Evolutionary conservation across 2,113 vertebrate genomes (phyloP), one percentile per base, ranked within the genome.

Genomic region (Anseranas semipalmata): DNA sequence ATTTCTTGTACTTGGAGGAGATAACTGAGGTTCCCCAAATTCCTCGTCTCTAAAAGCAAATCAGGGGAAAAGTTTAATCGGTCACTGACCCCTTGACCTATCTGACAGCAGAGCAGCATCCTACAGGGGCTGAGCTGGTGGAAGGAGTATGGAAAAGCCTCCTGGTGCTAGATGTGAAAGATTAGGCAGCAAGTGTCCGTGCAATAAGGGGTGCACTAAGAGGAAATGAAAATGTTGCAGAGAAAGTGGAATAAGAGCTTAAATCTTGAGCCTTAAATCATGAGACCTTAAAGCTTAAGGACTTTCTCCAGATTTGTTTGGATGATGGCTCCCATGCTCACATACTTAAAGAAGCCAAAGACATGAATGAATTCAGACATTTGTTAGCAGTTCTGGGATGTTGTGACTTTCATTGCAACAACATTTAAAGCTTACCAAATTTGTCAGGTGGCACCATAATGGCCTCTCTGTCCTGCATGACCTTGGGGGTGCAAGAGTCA

Each of bases 401-500:
- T 15, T 73, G n/a, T 52, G 12, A 35, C 33, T 77, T 89, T 77
- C 41, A 41, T 19, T 50, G 32, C 12, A 25, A 24, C 45, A 60
- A 15, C 18, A 28, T 27, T 65, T 62, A 70, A 56, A 8, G 41
- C 9, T 24, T 30, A 19, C 7, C 41, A 48, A 59, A 27, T 5
- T 12, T 43, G 21, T 1, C 39, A 72, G 30, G 15, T 60, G n/a
- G 7, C 55, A 46, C 46, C 8, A 19, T 12, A 32, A 4, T 3
- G 14, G 1, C 2, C 9, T 5, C 32, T 71, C n/a, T 62, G 15
- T 48, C 33, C 52, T 16, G 3, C n/a, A 20, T 0, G 4, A 6
- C n/a, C 0, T 0, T 17, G 32, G 15, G 18, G 27, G 8, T 33
- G 24, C 3, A 10, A 27, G 66, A 65, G 62, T 5, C 15, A 0